These are phyloP conservation scores for Caenorhabditis macrosperma DNA, from an alignment of 2,888 invertebrate genomes.

Conservation along the genomic window DNA sequence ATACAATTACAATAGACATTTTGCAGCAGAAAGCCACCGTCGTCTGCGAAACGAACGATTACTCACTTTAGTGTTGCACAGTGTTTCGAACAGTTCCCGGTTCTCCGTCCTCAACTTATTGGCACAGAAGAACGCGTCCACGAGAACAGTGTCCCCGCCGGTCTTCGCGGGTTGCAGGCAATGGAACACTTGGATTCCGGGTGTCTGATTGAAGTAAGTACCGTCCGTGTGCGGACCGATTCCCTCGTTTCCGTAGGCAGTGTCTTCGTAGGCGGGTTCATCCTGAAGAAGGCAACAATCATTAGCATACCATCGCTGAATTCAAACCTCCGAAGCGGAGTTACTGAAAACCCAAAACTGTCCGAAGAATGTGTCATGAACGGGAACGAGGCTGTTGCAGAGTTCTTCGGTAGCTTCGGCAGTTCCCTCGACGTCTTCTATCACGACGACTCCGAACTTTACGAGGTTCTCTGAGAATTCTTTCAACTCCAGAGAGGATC, in stretches of 20 bases:
- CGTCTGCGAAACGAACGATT: too few relatives aligned
- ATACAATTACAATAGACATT: too few relatives aligned
- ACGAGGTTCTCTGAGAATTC: conserved; percentile 66
- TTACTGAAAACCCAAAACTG: conserved; percentile 85
- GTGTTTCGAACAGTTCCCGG: conserved; percentile 84
- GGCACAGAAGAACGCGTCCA: conserved; percentile 87
- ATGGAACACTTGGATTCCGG: conserved; percentile 85
- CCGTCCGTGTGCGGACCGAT: conserved; percentile 88
- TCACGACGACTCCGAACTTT: conserved; percentile 73
- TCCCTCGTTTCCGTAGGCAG: conserved; percentile 86
- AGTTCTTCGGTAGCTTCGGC: conserved; percentile 75
- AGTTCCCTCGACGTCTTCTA: conserved; percentile 64
- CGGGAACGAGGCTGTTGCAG: conserved; percentile 84
- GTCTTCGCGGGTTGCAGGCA: conserved; percentile 84
- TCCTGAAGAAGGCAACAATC: conserved; percentile 30
- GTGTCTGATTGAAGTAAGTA: conserved; percentile 87
- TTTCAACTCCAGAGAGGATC: conserved; percentile 29
- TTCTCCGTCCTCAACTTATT: conserved; percentile 81
- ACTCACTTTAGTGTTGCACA: conserved; percentile 79
- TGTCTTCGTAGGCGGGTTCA: conserved; percentile 84
- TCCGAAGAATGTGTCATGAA: conserved; percentile 87
- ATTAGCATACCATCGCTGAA: background rate
- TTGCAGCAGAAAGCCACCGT: too few relatives aligned
- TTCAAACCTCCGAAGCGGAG: conserved; percentile 45
- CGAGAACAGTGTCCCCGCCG: conserved; percentile 87